Conservation (phyloP, 2,888 invertebrate species). For the Sthenelais limicola region DNA sequence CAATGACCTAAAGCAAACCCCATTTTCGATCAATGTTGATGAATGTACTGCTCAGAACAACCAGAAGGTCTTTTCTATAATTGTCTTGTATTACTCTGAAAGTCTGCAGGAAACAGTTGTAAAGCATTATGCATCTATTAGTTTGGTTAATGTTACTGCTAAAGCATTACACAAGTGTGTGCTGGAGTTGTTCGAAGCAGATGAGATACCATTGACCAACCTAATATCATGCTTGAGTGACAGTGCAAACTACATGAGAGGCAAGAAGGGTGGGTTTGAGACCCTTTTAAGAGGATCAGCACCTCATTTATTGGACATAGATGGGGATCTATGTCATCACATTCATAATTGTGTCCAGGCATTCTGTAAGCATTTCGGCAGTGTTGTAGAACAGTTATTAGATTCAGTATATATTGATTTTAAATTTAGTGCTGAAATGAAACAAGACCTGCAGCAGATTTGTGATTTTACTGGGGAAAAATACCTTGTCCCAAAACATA, state of each 20-base stretch:
- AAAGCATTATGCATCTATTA: not conserved
- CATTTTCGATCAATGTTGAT: not conserved
- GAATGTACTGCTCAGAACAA: not conserved
- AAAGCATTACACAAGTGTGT: too few species aligned
- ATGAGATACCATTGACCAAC: not conserved
- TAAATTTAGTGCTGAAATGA: not conserved
- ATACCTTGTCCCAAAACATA: slow-evolving; percentile 9
- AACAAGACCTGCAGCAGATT: not conserved
- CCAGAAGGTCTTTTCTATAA: not conserved
- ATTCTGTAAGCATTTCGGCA: too few species aligned
- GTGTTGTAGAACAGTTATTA: too few species aligned
- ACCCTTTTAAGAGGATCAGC: too few species aligned
- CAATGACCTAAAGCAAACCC: not conserved
- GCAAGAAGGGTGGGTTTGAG: not conserved
- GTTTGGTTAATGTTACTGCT: too few species aligned
- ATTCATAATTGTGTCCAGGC: too few species aligned
- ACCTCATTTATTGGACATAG: too few species aligned
- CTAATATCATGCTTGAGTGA: not conserved
- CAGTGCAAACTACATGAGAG: not conserved
- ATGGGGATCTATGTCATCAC: too few species aligned
- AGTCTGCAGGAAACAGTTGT: not conserved
- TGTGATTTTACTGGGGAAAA: not conserved
- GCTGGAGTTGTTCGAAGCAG: not conserved
- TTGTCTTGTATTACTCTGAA: slow-evolving; percentile 1
- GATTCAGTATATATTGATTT: too few species aligned